These are phyloP conservation scores for Branchellion lobata DNA, from an alignment of 2,888 invertebrate genomes.

Conservation along the genomic window DNA sequence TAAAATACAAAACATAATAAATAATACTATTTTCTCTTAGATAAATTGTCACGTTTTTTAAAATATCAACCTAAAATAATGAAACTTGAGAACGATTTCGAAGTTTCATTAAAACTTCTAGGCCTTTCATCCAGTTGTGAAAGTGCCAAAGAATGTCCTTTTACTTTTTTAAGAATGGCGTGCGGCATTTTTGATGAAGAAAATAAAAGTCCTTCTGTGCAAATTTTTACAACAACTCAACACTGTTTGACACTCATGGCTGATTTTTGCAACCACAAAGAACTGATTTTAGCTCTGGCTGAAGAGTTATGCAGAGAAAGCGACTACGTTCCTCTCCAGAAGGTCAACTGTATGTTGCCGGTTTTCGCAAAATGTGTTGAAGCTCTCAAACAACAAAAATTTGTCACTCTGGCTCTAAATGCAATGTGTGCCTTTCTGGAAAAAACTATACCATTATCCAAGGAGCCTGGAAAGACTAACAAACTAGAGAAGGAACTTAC, in stretches of 20 bases:
- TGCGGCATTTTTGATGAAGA: conserved; percentile 23
- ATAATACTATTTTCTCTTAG: too few relatives aligned
- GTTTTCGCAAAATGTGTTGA: neutral
- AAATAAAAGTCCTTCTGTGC: neutral
- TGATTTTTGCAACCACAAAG: conserved; percentile 38
- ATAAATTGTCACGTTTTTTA: too few relatives aligned
- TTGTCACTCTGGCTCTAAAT: conserved; percentile 4
- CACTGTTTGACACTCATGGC: conserved; percentile 15
- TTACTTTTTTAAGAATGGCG: conserved; percentile 10
- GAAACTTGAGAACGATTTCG: neutral
- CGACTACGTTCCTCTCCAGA: neutral
- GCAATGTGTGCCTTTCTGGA: conserved; percentile 20
- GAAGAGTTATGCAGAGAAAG: conserved; percentile 33
- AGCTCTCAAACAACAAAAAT: neutral
- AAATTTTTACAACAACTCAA: conserved; percentile 12
- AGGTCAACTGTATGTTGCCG: neutral
- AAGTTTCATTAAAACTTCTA: neutral
- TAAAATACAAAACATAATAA: neutral
- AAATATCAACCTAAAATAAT: too few relatives aligned
- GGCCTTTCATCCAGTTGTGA: neutral
- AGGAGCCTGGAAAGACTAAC: too few relatives aligned
- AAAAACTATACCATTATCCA: too few relatives aligned
- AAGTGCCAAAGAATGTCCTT: conserved; percentile 8
- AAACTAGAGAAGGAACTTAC: neutral
- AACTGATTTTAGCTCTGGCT: conserved; percentile 42